These are phyloP conservation scores for Lophochroa leadbeateri DNA, from an alignment of 2,113 vertebrate species.

Conservation along the genomic window DNA sequence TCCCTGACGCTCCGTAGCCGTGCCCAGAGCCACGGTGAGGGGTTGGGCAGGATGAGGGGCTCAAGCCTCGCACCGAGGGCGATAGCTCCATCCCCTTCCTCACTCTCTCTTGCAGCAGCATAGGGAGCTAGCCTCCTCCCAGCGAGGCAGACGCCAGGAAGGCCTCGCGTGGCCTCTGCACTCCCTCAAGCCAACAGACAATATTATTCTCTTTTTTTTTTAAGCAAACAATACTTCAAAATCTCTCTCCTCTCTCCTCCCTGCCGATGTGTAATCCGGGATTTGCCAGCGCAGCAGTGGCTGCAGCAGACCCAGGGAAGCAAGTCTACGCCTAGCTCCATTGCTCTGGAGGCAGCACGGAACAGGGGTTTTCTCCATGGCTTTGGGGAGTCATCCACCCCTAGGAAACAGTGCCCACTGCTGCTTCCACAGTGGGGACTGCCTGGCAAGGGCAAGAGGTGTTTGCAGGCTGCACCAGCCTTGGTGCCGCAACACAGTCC, in stretches of 20 bases:
- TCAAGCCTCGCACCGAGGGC: accelerated
- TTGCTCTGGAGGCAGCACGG: accelerated
- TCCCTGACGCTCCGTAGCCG: neutral
- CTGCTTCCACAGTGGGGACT: neutral
- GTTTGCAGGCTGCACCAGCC: accelerated
- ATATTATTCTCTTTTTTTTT: neutral
- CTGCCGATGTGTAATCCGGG: accelerated
- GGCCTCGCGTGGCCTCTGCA: neutral
- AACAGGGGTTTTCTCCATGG: accelerated
- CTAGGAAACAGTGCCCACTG: neutral
- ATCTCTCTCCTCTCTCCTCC: neutral
- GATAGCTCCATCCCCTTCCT: neutral
- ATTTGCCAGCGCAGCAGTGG: neutral
- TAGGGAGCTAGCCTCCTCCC: neutral
- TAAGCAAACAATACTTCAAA: neutral
- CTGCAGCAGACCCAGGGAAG: neutral
- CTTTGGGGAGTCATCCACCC: neutral
- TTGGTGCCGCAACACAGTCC: neutral
- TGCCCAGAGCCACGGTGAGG: accelerated
- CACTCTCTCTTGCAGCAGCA: accelerated
- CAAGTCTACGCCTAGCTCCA: neutral
- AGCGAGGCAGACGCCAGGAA: neutral
- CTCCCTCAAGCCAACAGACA: neutral
- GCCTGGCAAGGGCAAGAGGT: accelerated
- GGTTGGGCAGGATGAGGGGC: neutral